Conservation (phyloP, 2,888 invertebrate genomes). For the Drosophila suboccidentalis region DNA sequence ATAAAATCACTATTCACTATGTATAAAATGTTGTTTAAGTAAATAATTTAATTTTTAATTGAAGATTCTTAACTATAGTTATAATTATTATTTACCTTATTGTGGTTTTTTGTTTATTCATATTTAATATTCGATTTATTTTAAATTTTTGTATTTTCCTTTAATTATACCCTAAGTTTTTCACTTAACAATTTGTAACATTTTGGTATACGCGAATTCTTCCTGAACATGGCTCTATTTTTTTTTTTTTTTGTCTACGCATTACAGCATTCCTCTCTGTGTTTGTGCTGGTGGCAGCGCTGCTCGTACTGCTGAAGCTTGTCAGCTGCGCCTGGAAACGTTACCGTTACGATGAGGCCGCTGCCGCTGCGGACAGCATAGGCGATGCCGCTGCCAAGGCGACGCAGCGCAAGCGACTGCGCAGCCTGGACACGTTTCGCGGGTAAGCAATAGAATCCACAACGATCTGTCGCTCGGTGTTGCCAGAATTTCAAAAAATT, state of each 20-base stretch:
- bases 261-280: conserved; percentile 77
- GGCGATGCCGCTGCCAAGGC: conserved; percentile 71
- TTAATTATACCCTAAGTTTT: no score
- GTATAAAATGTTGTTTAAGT: background rate
- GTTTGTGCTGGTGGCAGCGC: conserved; percentile 75
- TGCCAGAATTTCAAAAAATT: background rate
- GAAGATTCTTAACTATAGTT: no score
- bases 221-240: background rate
- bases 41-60: background rate
- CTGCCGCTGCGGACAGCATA: conserved; percentile 64
- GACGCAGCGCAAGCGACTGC: conserved; percentile 86
- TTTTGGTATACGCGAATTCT: background rate
- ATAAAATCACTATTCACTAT: background rate
- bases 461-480: background rate
- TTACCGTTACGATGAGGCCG: conserved; percentile 71
- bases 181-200: background rate
- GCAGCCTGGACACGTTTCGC: conserved; percentile 92
- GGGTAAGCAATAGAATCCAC: conserved; percentile 87
- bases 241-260: no score
- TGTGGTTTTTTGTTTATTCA: no score
- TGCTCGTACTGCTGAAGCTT: conserved; percentile 66
- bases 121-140: no score
- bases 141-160: no score
- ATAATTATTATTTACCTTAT: no score
- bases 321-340: conserved; percentile 68